Evolutionary conservation across 2,113 vertebrate species (phyloP).

Genomic region (Nyctibius bracteatus): DNA sequence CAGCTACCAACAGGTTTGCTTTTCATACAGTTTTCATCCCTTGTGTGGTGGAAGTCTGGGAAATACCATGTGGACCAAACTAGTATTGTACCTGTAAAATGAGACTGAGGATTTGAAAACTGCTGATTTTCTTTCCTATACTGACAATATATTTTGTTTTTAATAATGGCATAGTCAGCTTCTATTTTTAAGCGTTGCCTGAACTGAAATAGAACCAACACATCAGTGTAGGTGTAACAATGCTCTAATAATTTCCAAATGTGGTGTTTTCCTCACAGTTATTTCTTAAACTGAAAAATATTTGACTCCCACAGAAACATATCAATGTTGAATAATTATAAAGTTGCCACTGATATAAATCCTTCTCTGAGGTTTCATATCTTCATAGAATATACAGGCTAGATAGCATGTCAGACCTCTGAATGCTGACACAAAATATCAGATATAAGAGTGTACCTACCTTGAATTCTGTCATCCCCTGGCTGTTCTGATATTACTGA

Average conservation of each 20-base stretch:
- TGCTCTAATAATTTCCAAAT: neutral
- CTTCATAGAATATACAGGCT: neutral
- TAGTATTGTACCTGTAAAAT: neutral
- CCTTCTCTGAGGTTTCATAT: neutral
- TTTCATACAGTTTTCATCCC: neutral
- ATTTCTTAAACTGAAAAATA: neutral
- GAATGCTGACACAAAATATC: neutral
- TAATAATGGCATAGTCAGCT: neutral
- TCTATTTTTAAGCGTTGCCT: neutral
- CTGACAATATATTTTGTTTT: neutral
- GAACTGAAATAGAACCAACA: neutral
- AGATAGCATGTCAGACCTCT: neutral
- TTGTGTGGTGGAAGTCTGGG: neutral
- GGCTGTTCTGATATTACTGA: neutral
- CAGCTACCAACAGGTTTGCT: neutral
- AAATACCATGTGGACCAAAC: neutral
- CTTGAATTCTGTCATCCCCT: neutral
- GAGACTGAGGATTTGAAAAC: neutral
- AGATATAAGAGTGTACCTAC: neutral
- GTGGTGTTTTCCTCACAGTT: neutral
- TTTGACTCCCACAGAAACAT: neutral
- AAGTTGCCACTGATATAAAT: neutral
- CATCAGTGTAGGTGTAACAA: neutral
- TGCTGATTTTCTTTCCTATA: neutral
- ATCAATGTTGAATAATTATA: neutral